These are phyloP conservation scores for Laodelphax striatellus DNA, from an alignment of 1,140 invertebrate species.

Conservation along the genomic window DNA sequence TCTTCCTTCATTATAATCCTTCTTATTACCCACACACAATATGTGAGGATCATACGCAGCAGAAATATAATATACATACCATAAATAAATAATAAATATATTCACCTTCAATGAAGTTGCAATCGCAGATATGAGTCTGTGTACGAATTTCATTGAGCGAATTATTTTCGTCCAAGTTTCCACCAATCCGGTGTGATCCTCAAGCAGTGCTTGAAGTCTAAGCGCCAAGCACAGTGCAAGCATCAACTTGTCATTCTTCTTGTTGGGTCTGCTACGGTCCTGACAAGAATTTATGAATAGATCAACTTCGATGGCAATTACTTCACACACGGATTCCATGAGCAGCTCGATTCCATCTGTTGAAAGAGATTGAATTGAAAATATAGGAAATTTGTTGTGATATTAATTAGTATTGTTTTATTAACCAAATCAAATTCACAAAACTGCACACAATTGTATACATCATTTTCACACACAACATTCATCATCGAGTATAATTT, in stretches of 20 bases:
- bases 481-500: too few species aligned
- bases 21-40: too few species aligned
- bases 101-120: background rate
- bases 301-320: background rate
- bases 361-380: too few species aligned
- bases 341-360: background rate
- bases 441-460: too few species aligned
- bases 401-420: too few species aligned
- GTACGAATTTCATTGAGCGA: background rate
- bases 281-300: background rate
- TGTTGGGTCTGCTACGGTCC: background rate
- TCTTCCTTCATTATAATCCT: too few species aligned
- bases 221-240: background rate
- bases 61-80: too few species aligned
- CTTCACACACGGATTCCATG: background rate
- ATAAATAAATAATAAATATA: too few species aligned
- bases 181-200: background rate
- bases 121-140: background rate
- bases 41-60: too few species aligned
- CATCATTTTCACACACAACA: too few species aligned
- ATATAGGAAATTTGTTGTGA: too few species aligned
- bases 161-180: background rate
- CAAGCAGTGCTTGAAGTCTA: background rate
- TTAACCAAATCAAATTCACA: too few species aligned
- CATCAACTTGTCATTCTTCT: background rate